Conservation (phyloP, 2,113 vertebrate species). For the Saguinus midas region DNA sequence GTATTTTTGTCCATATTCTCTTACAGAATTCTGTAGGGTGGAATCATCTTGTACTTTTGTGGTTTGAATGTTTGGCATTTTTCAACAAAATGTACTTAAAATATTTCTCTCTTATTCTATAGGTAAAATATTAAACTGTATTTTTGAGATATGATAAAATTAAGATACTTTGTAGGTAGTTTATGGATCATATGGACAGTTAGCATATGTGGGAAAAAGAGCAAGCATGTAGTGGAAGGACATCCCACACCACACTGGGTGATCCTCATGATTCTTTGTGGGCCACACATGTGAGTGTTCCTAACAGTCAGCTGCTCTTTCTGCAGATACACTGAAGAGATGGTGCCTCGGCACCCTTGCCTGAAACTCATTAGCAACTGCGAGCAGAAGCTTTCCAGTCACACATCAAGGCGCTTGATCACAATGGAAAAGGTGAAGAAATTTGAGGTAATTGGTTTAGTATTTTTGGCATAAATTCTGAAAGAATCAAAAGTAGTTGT, state of each 20-base stretch:
- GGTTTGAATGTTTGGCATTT: not conserved
- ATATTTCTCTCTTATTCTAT: not conserved
- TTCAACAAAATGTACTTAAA: not conserved
- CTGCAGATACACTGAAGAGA: slow-evolving; percentile 93
- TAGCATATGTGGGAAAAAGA: not conserved
- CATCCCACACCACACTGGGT: not conserved
- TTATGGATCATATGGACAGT: slow-evolving; percentile 4
- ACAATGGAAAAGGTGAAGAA: slow-evolving; percentile 98
- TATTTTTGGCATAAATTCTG: slow-evolving; percentile 10
- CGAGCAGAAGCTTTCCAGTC: slow-evolving; percentile 96
- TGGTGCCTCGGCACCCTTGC: slow-evolving; percentile 93
- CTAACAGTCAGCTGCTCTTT: slow-evolving; percentile 70
- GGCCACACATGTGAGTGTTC: not conserved
- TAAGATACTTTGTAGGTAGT: not conserved
- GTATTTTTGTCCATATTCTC: not conserved
- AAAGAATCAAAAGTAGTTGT: not conserved
- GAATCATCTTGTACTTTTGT: not conserved
- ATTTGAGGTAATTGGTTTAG: slow-evolving; percentile 88
- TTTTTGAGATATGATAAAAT: not conserved
- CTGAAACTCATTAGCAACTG: slow-evolving; percentile 95
- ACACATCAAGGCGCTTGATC: slow-evolving; percentile 95
- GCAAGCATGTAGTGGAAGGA: not conserved
- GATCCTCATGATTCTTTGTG: slow-evolving; percentile 18
- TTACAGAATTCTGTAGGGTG: not conserved
- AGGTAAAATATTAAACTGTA: not conserved